Evolutionary conservation across 2,888 invertebrate species (phyloP), one percentile per base, ranked within the genome.

Genomic region (Mechanitis messenoides): DNA sequence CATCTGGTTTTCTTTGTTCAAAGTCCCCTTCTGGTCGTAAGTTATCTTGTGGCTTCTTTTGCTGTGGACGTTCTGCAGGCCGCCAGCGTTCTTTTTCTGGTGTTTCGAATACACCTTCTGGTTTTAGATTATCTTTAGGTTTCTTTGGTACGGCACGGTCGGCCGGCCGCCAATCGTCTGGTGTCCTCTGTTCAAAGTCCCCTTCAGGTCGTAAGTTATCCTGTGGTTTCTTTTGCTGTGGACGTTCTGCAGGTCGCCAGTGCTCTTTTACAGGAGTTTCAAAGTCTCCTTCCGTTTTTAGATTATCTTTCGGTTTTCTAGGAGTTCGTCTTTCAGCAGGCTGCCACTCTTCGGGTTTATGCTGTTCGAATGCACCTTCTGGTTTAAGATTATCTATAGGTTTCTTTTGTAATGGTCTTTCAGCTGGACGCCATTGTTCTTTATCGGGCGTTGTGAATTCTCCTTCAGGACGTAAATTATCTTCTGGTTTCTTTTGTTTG

Each of bases 291-390:
- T 92, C 92, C 0, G 91, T 90, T 53, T 78, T 83, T 0, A 93
- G 69, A 86, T 81, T 63, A 76, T 76, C 66, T 71, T 75, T 1
- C 80, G 83, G 1, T 60, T 78, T 86, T n/a, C 74, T 84, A n/a
- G 70, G 78, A 56, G 69, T 72, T 7, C 73, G 81, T 9, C 84
- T 69, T 60, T 89, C 89, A n/a, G 81, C 85, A 3, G 85, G 85
- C 0, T 76, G 74, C 81, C 83, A 87, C 65, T 80, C 72, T 1
- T 82, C 78, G 33, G 93, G 91, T 74, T 93, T 92, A n/a, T 92
- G 92, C 68, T 92, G 86, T 73, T 93, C 93, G 0, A 92, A 92
- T 0, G 92, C 91, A 9, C 92, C 92, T 73, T 92, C 91, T 74
- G 88, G 89, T 57, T 76, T 75, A 0, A 92, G 71, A 68, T 92